Evolutionary conservation across 2,888 invertebrate species (phyloP).

Genomic region (Orthonychiurus folsomi): DNA sequence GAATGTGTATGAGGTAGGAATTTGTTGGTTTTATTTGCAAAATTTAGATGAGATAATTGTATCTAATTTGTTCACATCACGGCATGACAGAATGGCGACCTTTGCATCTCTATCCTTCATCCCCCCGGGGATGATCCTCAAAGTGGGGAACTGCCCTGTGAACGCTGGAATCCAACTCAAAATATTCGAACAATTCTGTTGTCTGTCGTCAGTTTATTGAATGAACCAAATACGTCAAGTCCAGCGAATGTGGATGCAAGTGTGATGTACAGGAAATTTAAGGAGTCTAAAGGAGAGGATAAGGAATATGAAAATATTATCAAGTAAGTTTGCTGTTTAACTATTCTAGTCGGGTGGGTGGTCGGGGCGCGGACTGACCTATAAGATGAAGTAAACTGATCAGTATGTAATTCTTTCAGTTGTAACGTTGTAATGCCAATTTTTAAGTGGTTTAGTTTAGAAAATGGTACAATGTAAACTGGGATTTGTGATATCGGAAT

Average conservation of each 20-base stretch:
- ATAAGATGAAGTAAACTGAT: too few species aligned
- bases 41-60: too few species aligned
- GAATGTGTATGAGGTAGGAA: slow-evolving; percentile 95
- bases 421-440: too few species aligned
- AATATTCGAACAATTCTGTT: slow-evolving; percentile 96
- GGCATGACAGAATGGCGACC: slow-evolving; percentile 93
- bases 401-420: too few species aligned
- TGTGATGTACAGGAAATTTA: slow-evolving; percentile 98
- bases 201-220: slow-evolving; percentile 94
- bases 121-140: slow-evolving; percentile 99
- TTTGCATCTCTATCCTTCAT: slow-evolving; percentile 98
- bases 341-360: not conserved
- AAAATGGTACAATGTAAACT: too few species aligned
- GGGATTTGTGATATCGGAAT: too few species aligned
- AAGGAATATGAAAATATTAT: slow-evolving; percentile 99
- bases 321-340: slow-evolving; percentile 53
- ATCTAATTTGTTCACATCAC: too few species aligned
- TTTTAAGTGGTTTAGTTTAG: too few species aligned
- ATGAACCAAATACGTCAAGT: slow-evolving; percentile 98
- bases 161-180: slow-evolving; percentile 99
- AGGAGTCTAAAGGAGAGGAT: slow-evolving; percentile 93
- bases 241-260: slow-evolving; percentile 99
- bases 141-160: slow-evolving; percentile 96
- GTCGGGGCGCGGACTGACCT: too few species aligned
- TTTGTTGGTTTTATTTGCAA: too few species aligned